phyloP scores from a whole-genome alignment of 2,888 invertebrate genomes.

The Pharmacophagus antenor region DNA sequence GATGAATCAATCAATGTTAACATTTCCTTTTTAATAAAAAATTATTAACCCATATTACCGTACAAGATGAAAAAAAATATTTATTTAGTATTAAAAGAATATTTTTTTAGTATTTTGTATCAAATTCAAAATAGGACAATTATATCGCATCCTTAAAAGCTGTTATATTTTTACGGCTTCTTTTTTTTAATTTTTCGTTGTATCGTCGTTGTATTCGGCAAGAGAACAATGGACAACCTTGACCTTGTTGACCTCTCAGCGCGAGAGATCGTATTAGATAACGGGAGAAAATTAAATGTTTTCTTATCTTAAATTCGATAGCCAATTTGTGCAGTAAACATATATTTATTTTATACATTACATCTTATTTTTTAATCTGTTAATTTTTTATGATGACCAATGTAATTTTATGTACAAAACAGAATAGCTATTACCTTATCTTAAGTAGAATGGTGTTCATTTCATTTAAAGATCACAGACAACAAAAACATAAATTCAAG shows the following conservation, averaged over 20 bases:
- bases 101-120: too few relatives aligned
- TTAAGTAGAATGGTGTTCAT: slow-evolving; percentile 6
- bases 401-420: too few relatives aligned
- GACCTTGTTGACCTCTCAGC: slow-evolving; percentile 38
- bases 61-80: too few relatives aligned
- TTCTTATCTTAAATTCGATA: not conserved
- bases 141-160: not conserved
- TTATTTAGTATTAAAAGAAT: too few relatives aligned
- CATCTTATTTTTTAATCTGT: too few relatives aligned
- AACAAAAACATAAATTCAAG: slow-evolving; percentile 36
- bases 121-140: not conserved
- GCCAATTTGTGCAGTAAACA: not conserved
- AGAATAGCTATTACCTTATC: too few relatives aligned
- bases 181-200: not conserved
- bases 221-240: slow-evolving; percentile 42
- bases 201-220: not conserved
- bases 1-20: too few relatives aligned
- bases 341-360: too few relatives aligned
- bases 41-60: too few relatives aligned
- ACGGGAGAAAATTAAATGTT: not conserved
- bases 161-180: not conserved
- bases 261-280: slow-evolving; percentile 35
- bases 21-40: too few relatives aligned
- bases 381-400: too few relatives aligned
- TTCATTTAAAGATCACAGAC: slow-evolving; percentile 7